Evolutionary conservation across 2,888 invertebrate genomes (phyloP).

Genomic region (Drosophila sordidula): DNA sequence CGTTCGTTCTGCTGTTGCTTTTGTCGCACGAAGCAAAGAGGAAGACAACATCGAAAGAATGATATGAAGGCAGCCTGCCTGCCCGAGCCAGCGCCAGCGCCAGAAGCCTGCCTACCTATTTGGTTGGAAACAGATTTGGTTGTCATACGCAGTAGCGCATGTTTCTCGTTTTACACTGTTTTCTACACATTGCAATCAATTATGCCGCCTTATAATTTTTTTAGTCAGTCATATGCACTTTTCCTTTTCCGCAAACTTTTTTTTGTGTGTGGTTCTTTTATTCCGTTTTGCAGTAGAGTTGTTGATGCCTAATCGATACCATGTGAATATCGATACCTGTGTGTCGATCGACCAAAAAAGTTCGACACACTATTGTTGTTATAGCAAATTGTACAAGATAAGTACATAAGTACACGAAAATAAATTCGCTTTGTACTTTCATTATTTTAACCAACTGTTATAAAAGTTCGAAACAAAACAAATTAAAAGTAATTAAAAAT

Average conservation of each 20-base stretch:
- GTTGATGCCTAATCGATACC: conserved; percentile 56
- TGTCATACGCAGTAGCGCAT: conserved; percentile 63
- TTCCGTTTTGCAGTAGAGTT: conserved; percentile 68
- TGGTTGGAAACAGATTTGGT: conserved; percentile 31
- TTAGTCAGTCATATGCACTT: conserved; percentile 71
- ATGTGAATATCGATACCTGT: conserved; percentile 40
- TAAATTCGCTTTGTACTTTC: neutral
- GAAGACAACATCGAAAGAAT: conserved; percentile 63
- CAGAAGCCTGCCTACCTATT: conserved; percentile 45
- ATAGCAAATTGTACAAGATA: neutral
- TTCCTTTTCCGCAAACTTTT: conserved; percentile 77
- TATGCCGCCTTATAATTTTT: conserved; percentile 43
- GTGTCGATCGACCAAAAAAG: conserved; percentile 21
- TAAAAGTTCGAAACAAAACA: neutral
- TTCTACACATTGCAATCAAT: conserved; percentile 51
- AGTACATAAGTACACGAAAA: neutral
- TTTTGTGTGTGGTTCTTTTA: conserved; percentile 67
- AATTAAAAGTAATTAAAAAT: neutral
- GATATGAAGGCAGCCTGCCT: conserved; percentile 50
- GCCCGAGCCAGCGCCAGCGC: conserved; percentile 28
- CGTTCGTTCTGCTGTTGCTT: conserved; percentile 65
- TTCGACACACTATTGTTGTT: neutral
- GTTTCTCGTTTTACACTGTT: conserved; percentile 45
- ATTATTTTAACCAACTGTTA: neutral
- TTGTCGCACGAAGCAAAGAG: conserved; percentile 63